phyloP scores from a whole-genome alignment of 37 sponge, comb jelly and placozoan species.

The Geodia barretti region DNA sequence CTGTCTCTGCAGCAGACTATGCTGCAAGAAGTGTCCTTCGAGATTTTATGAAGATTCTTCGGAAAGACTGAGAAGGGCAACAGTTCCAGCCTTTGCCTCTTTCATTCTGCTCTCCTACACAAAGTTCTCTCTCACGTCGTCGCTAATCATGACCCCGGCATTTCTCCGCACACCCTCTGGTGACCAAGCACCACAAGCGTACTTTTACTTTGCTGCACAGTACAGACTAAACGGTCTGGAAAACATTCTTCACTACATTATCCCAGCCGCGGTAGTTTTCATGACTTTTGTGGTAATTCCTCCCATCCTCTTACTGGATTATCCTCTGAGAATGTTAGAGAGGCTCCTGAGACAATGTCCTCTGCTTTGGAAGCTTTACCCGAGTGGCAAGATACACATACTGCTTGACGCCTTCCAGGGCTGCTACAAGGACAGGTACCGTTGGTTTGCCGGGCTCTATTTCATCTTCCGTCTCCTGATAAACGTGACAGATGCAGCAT shows the following conservation, averaged over 20 bases:
- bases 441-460: constrained; percentile 61
- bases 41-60: too few relatives aligned
- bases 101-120: constrained; percentile 74
- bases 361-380: constrained; percentile 7
- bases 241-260: constrained; percentile 8
- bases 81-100: too few relatives aligned
- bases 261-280: constrained; percentile 33
- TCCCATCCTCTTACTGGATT: constrained; percentile 48
- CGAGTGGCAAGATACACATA: constrained; percentile 18
- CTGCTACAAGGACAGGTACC: constrained; percentile 42
- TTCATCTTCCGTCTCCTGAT: constrained; percentile 46
- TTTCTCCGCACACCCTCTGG: too few relatives aligned
- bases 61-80: too few relatives aligned
- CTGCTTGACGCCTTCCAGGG: constrained; percentile 54
- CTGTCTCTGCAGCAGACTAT: too few relatives aligned
- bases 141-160: too few relatives aligned
- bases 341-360: neutral
- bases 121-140: constrained; percentile 67
- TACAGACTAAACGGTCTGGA: neutral
- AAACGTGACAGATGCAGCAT: too few relatives aligned
- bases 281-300: constrained; percentile 16
- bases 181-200: too few relatives aligned
- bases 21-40: too few relatives aligned
- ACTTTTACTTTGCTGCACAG: constrained; percentile 38
- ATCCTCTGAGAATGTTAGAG: constrained; percentile 42